A percentile compares a stretch with the other conserved stretches of the same genome.
Conservation (phyloP, 2,113 vertebrate species). For the Limanda limanda region DNA sequence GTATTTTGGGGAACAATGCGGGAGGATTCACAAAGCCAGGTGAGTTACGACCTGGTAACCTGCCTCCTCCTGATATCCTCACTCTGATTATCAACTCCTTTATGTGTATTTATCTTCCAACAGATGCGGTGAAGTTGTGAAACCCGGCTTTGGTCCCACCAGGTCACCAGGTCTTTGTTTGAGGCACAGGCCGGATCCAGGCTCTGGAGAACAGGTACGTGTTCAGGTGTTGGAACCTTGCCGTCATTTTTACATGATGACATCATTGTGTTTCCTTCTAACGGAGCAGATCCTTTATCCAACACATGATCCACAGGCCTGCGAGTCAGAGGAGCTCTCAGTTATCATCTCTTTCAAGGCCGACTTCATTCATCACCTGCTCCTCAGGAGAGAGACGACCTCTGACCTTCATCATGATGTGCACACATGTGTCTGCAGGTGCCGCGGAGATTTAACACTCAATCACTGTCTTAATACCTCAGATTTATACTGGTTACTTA, state of each 20-base stretch:
- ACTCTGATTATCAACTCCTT: slow-evolving; percentile 43
- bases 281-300: slow-evolving; percentile 63
- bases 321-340: slow-evolving; percentile 51
- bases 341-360: slow-evolving; percentile 55
- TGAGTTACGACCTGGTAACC: slow-evolving; percentile 75
- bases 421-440: no score
- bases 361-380: slow-evolving; percentile 49
- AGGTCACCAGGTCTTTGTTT: slow-evolving; percentile 49
- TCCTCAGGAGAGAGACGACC: neutral
- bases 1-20: slow-evolving; percentile 73
- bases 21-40: slow-evolving; percentile 67
- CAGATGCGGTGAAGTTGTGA: slow-evolving; percentile 50
- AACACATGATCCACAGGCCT: slow-evolving; percentile 45
- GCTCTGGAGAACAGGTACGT: slow-evolving; percentile 47
- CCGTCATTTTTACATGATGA: slow-evolving; percentile 59
- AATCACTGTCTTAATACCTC: no score
- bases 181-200: slow-evolving; percentile 33
- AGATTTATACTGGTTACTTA: no score
- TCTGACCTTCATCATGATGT: slow-evolving; percentile 15
- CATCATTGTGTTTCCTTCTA: slow-evolving; percentile 48
- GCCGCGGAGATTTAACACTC: no score
- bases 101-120: slow-evolving; percentile 51
- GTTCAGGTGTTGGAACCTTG: slow-evolving; percentile 50
- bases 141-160: slow-evolving; percentile 58
- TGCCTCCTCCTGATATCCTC: slow-evolving; percentile 57